Base-by-base conservation (phyloP, 2,888 invertebrate species). In the Mimachlamys varia region DNA sequence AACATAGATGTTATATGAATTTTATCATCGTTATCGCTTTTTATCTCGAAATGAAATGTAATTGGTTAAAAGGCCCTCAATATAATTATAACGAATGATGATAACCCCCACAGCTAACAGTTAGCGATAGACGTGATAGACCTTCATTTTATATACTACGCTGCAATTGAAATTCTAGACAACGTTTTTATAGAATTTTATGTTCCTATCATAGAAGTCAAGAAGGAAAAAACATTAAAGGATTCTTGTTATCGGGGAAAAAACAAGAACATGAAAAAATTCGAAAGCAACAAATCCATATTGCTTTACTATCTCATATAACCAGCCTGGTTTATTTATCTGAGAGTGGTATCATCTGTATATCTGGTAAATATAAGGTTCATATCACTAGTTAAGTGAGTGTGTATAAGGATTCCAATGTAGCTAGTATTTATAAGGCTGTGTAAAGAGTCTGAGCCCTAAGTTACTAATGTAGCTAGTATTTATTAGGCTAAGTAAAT, bases 21-120 rank as follows among this genome's bases (percentile, higher is more conserved):
- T 62, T 76, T 33, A 33, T 76, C 27, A 7, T 0, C n/a, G 58
- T 33, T 76, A 76, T 33, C 33, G 33, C 27, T 76, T 76, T 76
- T 76, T 76, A 76, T 33, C 76, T 76, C 10, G 76, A 33, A 76
- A 76, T 58, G 76, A 76, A 76, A 76, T 76, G 76, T 76, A 27
- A 33, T 13, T 76, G 33, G 13, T 27, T 76, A 76, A 33, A 33
- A 12, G 76, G 2, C 10, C 12, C 12, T 13, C 19, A 76, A 33
- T 13, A 76, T 76, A 76, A 76, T 33, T 76, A 76, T 15, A 27
- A 76, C 76, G 76, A 76, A 33, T 22, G 76, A 7, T 10, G 76
- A 76, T 76, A 76, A 76, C 76, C 76, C 22, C 33, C 33, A 76
- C 22, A 33, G 19, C 27, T 76, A 33, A 76, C 76, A 33, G 76